These are phyloP conservation scores for Antheraea assamensis DNA, from an alignment of 2,888 invertebrate species.

Conservation along the genomic window DNA sequence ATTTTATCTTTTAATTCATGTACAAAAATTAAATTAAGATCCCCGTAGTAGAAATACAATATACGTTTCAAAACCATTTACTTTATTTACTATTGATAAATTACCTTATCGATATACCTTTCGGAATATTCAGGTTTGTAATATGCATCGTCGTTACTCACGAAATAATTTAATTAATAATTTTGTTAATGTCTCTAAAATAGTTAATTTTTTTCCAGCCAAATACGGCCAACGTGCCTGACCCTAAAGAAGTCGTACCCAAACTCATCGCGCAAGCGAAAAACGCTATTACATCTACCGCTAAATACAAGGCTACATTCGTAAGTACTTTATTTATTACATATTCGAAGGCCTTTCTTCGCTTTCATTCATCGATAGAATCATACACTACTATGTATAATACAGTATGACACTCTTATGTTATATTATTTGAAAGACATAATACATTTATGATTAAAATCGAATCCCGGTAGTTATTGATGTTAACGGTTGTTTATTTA, in stretches of 20 bases:
- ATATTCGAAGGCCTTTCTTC: slow-evolving; percentile 48
- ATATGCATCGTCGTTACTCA: too few relatives aligned
- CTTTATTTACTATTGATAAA: too few relatives aligned
- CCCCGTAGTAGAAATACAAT: too few relatives aligned
- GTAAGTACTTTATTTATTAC: slow-evolving; percentile 58
- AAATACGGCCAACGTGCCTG: slow-evolving; percentile 52
- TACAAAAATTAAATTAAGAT: too few relatives aligned
- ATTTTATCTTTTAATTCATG: too few relatives aligned
- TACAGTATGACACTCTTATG: slow-evolving; percentile 18
- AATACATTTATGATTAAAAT: not conserved
- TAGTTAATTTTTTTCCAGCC: slow-evolving; percentile 52
- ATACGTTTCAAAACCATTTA: too few relatives aligned
- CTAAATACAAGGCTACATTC: slow-evolving; percentile 62
- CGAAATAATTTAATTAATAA: not conserved
- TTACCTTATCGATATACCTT: too few relatives aligned
- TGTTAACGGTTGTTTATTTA: not conserved
- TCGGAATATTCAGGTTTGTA: too few relatives aligned
- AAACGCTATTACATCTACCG: slow-evolving; percentile 50
- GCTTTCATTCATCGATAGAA: slow-evolving; percentile 66
- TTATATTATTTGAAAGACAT: not conserved
- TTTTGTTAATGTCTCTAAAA: slow-evolving; percentile 4
- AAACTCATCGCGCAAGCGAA: slow-evolving; percentile 54
- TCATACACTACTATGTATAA: slow-evolving; percentile 14
- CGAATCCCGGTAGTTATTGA: not conserved
- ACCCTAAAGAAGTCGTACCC: slow-evolving; percentile 51